Base-by-base conservation (phyloP, 2,113 vertebrate species). In the Chauna torquata region DNA sequence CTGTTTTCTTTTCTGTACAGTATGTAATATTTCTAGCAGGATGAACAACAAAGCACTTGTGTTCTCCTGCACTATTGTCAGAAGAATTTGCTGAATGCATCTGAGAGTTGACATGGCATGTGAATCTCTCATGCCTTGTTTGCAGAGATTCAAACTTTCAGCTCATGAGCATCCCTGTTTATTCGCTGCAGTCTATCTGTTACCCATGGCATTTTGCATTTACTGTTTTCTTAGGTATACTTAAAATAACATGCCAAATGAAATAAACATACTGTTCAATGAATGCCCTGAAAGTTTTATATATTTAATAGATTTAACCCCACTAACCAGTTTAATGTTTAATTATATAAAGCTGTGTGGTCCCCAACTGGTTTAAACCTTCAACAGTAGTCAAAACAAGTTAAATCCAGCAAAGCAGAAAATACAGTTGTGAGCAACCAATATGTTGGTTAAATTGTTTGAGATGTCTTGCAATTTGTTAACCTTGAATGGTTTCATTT, bases 41-140 rank as follows among this genome's bases (percentile, higher is more conserved):
- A 89, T 95, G 93, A 77, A 91, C 96, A 95, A 94, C 93, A 96
- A 95, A 95, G 91, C 94, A 36, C 87, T 96, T 42, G 55, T 12
- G 3, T 89, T 70, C 89, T 95, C 87, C 86, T 95, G 76, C 92
- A 88, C 95, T 50, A 38, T 65, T 96, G 97, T 96, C 94, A 96
- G 69, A 95, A 95, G 95, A 93, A 97, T 97, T 91, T 96, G 95
- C 89, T 95, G 94, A 94, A 96, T 71, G 93, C 87, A 90, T 93
- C 72, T 32, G 76, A 50, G 94, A 64, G 58, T 36, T 96, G 92
- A 94, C 95, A 65, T 5, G 89, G 92, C 89, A 62, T 77, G 94
- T 95, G 95, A 94, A 91, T 95, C 78, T 95, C 89, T 47, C 86
- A 50, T n/a, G 91, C 74, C 92, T 65, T 54, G 88, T 89, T 85